A percentile compares a stretch with the other conserved stretches of the same genome.
Evolutionary conservation across 1,140 invertebrate genomes (phyloP).

Genomic region (Magallana ariakensis): DNA sequence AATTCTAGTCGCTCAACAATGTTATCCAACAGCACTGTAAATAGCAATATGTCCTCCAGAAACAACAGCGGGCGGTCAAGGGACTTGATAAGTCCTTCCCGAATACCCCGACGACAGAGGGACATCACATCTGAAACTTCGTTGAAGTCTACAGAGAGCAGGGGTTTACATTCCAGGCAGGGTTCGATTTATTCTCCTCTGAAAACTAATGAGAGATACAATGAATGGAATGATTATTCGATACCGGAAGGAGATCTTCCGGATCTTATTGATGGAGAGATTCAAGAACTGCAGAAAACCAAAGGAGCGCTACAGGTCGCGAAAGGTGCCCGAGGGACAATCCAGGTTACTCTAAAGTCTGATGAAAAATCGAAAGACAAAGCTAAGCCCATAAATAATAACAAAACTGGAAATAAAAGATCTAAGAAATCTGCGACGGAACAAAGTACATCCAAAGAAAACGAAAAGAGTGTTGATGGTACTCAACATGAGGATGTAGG

Average conservation of each 20-base stretch:
- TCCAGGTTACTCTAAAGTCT: constrained; percentile 13
- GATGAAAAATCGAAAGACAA: constrained; percentile 11
- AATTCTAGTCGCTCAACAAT: constrained; percentile 3
- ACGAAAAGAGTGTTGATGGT: background rate
- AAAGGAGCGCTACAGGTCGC: background rate
- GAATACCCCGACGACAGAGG: background rate
- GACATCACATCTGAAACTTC: background rate
- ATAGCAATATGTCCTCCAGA: background rate
- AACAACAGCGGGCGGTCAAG: constrained; percentile 7
- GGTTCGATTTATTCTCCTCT: background rate
- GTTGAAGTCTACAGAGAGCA: background rate
- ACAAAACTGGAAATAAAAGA: background rate
- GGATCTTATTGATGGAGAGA: background rate
- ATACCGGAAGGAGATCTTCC: background rate
- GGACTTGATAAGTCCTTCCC: background rate
- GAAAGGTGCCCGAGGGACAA: background rate
- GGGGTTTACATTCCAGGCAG: background rate
- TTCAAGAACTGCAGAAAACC: background rate
- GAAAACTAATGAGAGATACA: background rate
- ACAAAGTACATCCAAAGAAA: background rate
- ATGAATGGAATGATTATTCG: too few relatives aligned
- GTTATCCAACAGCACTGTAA: background rate
- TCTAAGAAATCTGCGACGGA: background rate
- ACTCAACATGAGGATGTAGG: background rate
- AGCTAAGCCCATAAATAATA: background rate